Evolutionary conservation across 2,113 vertebrate species (phyloP).

Genomic region (Erinaceus europaeus): DNA sequence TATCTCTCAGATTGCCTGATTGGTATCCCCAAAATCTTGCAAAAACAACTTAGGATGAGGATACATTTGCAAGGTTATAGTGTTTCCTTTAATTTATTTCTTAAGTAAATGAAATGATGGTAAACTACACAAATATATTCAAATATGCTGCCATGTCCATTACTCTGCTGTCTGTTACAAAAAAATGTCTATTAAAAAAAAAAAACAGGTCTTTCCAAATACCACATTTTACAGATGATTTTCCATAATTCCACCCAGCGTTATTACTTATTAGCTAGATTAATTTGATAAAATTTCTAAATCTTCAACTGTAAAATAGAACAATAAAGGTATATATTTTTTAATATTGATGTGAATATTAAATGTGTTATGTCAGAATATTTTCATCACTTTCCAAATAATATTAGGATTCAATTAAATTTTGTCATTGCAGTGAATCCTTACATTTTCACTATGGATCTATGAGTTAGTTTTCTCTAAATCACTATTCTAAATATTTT

Average conservation of each 20-base stretch:
- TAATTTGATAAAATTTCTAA: background rate
- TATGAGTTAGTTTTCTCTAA: background rate
- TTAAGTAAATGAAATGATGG: too few relatives aligned
- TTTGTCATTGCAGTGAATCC: background rate
- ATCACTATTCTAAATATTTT: too few relatives aligned
- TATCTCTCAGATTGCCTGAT: too few relatives aligned
- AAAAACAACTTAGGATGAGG: too few relatives aligned
- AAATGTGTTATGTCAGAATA: background rate
- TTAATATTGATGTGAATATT: background rate
- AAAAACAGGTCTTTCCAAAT: background rate
- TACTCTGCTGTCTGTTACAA: too few relatives aligned
- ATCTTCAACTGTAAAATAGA: conserved; percentile 31
- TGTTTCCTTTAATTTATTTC: too few relatives aligned
- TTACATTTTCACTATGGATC: background rate
- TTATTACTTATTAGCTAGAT: conserved; percentile 4
- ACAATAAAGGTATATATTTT: background rate
- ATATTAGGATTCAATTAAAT: background rate
- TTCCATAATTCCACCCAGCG: too few relatives aligned
- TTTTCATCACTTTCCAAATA: background rate
- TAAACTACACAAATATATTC: too few relatives aligned
- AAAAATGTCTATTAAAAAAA: too few relatives aligned
- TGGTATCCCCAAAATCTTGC: too few relatives aligned
- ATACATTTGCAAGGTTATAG: too few relatives aligned
- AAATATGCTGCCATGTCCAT: too few relatives aligned
- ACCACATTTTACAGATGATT: background rate